Evolutionary conservation across 2,888 invertebrate species (phyloP).

Genomic region (Cataglyphis altisquamis): DNA sequence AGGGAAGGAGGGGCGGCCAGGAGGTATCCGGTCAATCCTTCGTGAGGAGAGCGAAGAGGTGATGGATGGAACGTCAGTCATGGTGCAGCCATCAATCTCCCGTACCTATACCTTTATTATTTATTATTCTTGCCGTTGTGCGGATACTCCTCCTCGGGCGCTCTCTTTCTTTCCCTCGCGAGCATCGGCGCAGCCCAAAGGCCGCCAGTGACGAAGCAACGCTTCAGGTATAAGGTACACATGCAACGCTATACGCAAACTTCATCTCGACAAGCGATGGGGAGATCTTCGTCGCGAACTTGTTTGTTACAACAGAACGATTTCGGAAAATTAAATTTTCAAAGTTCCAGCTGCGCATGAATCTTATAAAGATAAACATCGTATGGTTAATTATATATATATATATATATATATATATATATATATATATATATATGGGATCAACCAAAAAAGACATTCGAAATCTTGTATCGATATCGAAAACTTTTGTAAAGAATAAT

Average conservation of each 20-base stretch:
- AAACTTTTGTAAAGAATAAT: neutral
- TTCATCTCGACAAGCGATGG: slow-evolving; percentile 44
- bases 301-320: slow-evolving; percentile 26
- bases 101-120: slow-evolving; percentile 82
- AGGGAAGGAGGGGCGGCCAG: slow-evolving; percentile 23
- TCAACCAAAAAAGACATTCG: neutral
- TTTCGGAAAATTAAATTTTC: neutral
- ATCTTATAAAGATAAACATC: neutral
- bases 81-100: slow-evolving; percentile 85
- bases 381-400: neutral
- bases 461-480: neutral
- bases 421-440: too few species aligned
- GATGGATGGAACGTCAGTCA: slow-evolving; percentile 86
- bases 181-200: slow-evolving; percentile 77
- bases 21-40: slow-evolving; percentile 75
- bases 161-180: slow-evolving; percentile 60
- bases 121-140: slow-evolving; percentile 81
- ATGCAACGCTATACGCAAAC: slow-evolving; percentile 44
- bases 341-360: neutral
- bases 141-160: slow-evolving; percentile 71
- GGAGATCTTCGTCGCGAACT: slow-evolving; percentile 25
- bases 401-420: too few species aligned
- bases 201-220: slow-evolving; percentile 81
- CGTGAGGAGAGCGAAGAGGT: slow-evolving; percentile 78
- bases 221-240: slow-evolving; percentile 66